Evolutionary conservation across 2,888 invertebrate genomes (phyloP).

Genomic region (Thera obeliscata): DNA sequence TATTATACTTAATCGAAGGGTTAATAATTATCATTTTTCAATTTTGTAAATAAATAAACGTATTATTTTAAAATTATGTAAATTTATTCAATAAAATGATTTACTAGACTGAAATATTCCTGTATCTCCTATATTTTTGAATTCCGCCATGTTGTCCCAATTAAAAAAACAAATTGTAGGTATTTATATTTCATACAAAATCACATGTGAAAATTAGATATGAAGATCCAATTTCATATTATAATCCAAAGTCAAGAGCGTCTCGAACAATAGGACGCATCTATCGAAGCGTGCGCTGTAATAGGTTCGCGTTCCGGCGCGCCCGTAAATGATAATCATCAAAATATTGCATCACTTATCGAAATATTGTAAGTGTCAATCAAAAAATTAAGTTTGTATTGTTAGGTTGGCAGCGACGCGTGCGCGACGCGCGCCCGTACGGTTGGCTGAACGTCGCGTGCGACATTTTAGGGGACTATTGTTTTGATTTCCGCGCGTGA

Average conservation of each 20-base stretch:
- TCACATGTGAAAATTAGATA: not conserved
- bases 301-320: slow-evolving; percentile 54
- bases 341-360: slow-evolving; percentile 85
- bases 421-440: slow-evolving; percentile 56
- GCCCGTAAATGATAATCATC: slow-evolving; percentile 77
- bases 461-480: slow-evolving; percentile 68
- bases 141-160: no score
- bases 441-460: slow-evolving; percentile 63
- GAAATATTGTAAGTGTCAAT: slow-evolving; percentile 86
- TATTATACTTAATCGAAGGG: not conserved
- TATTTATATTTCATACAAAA: not conserved
- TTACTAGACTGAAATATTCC: no score
- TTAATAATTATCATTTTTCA: no score
- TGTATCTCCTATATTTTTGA: no score
- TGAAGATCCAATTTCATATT: slow-evolving; percentile 16
- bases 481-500: slow-evolving; percentile 76
- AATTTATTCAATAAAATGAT: no score
- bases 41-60: no score
- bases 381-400: slow-evolving; percentile 83
- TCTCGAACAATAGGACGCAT: slow-evolving; percentile 51
- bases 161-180: no score
- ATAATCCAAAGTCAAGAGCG: slow-evolving; percentile 51
- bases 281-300: slow-evolving; percentile 68
- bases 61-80: no score
- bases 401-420: slow-evolving; percentile 70